Evolutionary conservation across 2,113 vertebrate genomes (phyloP).

Genomic region (Macaca mulatta): DNA sequence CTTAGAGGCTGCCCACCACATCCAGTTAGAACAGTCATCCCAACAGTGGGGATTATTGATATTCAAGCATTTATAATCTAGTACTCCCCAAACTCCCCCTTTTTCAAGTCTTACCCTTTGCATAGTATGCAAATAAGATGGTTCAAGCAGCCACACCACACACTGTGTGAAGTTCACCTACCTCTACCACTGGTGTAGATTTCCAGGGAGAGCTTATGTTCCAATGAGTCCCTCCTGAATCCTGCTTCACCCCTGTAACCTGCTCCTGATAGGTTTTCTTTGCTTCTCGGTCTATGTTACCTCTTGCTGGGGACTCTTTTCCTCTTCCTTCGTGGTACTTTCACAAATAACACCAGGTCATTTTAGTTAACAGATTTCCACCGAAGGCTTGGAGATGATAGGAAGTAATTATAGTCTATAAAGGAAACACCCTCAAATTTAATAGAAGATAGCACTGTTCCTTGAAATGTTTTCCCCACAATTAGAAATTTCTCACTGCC

Average conservation of each 20-base stretch:
- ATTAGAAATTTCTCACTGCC: background rate
- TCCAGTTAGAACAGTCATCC: background rate
- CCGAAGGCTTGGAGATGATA: background rate
- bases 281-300: background rate
- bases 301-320: background rate
- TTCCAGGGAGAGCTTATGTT: background rate
- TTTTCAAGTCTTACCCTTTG: background rate
- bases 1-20: background rate
- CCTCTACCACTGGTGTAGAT: background rate
- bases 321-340: background rate
- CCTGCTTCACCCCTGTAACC: background rate
- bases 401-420: background rate
- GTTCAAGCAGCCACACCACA: background rate
- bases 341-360: background rate
- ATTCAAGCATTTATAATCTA: background rate
- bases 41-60: background rate
- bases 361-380: background rate
- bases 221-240: background rate
- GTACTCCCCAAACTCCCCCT: background rate
- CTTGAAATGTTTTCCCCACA: background rate
- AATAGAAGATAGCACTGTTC: background rate
- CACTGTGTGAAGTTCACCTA: background rate
- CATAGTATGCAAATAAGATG: background rate
- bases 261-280: background rate
- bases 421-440: background rate